These are phyloP conservation scores for Pteronotus mesoamericanus DNA, from an alignment of 2,797 vertebrate genomes.

Conservation along the genomic window DNA sequence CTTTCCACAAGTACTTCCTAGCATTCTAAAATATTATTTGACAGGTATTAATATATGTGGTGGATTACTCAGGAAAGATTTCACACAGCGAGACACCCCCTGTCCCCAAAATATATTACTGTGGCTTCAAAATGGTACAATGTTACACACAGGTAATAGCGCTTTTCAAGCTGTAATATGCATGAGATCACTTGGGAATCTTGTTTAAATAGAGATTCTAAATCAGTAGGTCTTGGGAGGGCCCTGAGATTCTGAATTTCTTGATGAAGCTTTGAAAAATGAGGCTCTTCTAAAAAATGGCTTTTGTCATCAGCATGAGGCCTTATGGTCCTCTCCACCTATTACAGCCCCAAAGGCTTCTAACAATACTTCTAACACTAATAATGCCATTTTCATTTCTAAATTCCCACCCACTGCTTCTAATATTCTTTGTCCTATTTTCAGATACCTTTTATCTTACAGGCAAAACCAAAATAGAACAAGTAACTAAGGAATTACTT, in stretches of 20 bases:
- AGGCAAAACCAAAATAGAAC: conserved; percentile 15
- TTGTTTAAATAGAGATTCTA: neutral
- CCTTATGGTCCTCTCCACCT: neutral
- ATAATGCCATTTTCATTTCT: neutral
- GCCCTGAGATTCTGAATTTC: neutral
- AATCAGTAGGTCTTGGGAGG: neutral
- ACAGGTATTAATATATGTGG: neutral
- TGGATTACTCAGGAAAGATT: neutral
- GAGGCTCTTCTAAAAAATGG: neutral
- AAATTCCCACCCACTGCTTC: neutral
- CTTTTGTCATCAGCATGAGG: neutral
- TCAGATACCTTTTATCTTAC: neutral
- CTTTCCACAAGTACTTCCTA: neutral
- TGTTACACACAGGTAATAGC: neutral
- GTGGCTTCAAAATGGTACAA: neutral
- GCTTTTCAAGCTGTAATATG: neutral
- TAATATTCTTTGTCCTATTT: neutral
- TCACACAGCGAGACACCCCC: neutral
- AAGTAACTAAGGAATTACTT: neutral
- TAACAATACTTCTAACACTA: neutral
- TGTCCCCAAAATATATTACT: neutral
- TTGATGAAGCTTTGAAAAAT: neutral
- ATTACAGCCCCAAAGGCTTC: neutral
- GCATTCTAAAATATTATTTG: neutral
- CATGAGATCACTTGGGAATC: neutral